A percentile compares a stretch with the other conserved stretches of the same genome.
These are phyloP conservation scores for Danio tinwini DNA, from an alignment of 2,797 vertebrate species.

Conservation along the genomic window DNA sequence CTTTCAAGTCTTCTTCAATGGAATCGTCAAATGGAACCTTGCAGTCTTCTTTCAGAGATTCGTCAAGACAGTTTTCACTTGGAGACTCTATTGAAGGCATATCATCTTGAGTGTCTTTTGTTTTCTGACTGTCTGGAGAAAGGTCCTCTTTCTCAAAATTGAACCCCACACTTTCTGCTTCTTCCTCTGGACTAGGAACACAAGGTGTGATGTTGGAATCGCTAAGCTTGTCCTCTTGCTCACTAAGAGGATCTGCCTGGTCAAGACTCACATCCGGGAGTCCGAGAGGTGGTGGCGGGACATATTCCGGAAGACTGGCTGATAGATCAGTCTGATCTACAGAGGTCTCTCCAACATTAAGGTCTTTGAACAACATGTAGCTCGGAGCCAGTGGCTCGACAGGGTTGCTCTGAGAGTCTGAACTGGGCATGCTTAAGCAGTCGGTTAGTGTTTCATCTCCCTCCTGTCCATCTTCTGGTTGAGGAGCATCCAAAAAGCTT, in stretches of 20 bases:
- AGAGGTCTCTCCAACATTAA: slow-evolving; percentile 70
- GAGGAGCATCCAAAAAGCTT: slow-evolving; percentile 77
- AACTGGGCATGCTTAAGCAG: slow-evolving; percentile 80
- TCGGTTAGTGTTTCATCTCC: slow-evolving; percentile 75
- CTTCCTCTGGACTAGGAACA: slow-evolving; percentile 67
- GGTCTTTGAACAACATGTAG: slow-evolving; percentile 82
- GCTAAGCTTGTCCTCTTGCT: slow-evolving; percentile 70
- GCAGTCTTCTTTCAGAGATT: slow-evolving; percentile 39
- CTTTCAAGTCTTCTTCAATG: slow-evolving; percentile 43
- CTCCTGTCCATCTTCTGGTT: slow-evolving; percentile 73
- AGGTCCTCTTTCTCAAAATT: slow-evolving; percentile 75
- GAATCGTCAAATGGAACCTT: slow-evolving; percentile 50
- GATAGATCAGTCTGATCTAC: slow-evolving; percentile 77
- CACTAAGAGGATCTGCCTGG: slow-evolving; percentile 57
- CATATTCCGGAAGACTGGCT: slow-evolving; percentile 74
- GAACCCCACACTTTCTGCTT: slow-evolving; percentile 64
- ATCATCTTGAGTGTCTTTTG: slow-evolving; percentile 51
- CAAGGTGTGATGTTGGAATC: slow-evolving; percentile 68
- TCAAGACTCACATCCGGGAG: slow-evolving; percentile 73
- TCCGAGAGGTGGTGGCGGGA: slow-evolving; percentile 74
- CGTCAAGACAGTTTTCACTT: slow-evolving; percentile 52
- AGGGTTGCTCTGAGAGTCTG: slow-evolving; percentile 74
- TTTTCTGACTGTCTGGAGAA: slow-evolving; percentile 52
- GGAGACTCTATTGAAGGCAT: slow-evolving; percentile 58
- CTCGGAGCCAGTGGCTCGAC: slow-evolving; percentile 79